phyloP scores from a whole-genome alignment of 1,140 invertebrate species.

The Prorops nasuta region DNA sequence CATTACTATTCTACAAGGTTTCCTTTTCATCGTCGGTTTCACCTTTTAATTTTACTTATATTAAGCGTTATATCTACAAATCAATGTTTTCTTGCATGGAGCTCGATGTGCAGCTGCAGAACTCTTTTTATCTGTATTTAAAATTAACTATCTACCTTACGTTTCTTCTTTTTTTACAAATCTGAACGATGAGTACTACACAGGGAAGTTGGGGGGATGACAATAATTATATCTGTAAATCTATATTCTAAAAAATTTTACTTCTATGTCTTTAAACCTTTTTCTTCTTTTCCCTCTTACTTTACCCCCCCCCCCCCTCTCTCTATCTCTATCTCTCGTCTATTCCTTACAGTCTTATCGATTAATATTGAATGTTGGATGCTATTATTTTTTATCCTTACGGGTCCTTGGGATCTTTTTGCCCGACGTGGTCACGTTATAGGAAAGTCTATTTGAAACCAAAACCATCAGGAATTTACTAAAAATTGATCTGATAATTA shows the following conservation, averaged over 20 bases:
- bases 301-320: too few species aligned
- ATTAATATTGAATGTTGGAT: constrained; percentile 50
- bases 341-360: too few species aligned
- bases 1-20: too few species aligned
- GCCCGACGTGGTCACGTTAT: constrained; percentile 36
- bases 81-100: constrained; percentile 57
- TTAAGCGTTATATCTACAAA: too few species aligned
- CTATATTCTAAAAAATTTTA: constrained; percentile 9
- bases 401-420: constrained; percentile 19
- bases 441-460: constrained; percentile 41
- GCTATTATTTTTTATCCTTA: constrained; percentile 31
- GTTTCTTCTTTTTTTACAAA: not conserved
- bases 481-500: not conserved
- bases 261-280: constrained; percentile 1
- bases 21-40: too few species aligned
- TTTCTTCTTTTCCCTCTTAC: too few species aligned
- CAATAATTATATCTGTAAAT: too few species aligned
- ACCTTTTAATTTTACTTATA: too few species aligned
- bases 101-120: constrained; percentile 55
- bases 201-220: too few species aligned
- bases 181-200: too few species aligned
- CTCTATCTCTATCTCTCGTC: too few species aligned
- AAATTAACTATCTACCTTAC: not conserved
- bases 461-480: not conserved
- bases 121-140: constrained; percentile 47